Conservation (phyloP, 2,888 invertebrate species). For the Metellina segmentata region DNA sequence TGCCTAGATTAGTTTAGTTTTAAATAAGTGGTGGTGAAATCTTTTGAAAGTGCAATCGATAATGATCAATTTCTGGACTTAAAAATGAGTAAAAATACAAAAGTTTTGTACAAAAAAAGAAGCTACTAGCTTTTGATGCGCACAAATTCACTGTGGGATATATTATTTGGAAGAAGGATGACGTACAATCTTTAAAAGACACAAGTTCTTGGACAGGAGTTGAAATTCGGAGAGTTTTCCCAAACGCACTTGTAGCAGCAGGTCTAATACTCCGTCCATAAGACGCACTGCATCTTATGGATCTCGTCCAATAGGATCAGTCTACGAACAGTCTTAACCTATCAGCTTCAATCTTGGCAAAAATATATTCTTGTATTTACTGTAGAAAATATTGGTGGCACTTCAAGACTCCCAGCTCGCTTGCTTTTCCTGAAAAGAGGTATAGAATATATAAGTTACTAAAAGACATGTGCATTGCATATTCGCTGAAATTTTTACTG, state of each 20-base stretch:
- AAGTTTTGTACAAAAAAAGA: neutral
- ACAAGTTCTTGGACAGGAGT: neutral
- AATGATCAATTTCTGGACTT: neutral
- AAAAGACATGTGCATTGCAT: neutral
- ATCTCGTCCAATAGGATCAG: neutral
- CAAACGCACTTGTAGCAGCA: neutral
- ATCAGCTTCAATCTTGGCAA: slow-evolving; percentile 20
- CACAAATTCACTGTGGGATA: neutral
- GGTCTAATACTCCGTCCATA: neutral
- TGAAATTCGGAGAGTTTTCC: neutral
- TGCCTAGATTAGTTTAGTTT: too few relatives aligned
- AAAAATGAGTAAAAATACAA: neutral
- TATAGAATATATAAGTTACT: neutral
- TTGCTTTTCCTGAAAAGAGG: slow-evolving; percentile 2
- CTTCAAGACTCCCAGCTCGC: slow-evolving; percentile 34
- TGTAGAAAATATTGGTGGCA: slow-evolving; percentile 54
- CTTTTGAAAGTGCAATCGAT: too few relatives aligned
- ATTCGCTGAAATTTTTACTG: too few relatives aligned
- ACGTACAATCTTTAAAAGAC: neutral
- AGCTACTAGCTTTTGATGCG: neutral
- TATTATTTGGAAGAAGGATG: neutral
- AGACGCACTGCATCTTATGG: slow-evolving; percentile 55
- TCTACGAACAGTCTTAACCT: neutral
- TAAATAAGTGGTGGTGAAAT: too few relatives aligned
- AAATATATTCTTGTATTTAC: slow-evolving; percentile 39